Base-by-base conservation (phyloP, 2,888 invertebrate genomes). In the Drosophila nr. medialis region DNA sequence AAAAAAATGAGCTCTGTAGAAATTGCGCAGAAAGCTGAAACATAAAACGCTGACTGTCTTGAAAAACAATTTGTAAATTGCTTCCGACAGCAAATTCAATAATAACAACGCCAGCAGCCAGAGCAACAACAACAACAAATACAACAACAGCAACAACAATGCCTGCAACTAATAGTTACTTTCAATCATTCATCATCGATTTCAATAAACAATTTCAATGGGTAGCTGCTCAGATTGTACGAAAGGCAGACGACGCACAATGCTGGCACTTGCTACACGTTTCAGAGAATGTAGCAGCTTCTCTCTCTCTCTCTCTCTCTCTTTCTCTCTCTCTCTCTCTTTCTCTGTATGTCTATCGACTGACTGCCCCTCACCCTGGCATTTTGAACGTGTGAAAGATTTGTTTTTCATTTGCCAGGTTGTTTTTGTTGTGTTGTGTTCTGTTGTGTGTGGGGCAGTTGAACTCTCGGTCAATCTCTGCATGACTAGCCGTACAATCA, bases 161-260 rank as follows among this genome's bases (percentile, higher is more conserved):
- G 66, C 49, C 40, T 72, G 60, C 72, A 82, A 84, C 84, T 86
- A 86, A 86, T 86, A 86, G 89, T 82, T 84, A 86, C 86, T 89
- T 86, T 86, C 86, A 86, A 86, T 86, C 86, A 86, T 86, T 86
- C 84, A 86, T 86, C 89, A 86, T 86, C 86, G 81, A 86, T 86
- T 86, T 86, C 88, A 85, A 85, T 85, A 85, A 88, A 86, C 88
- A 86, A 88, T 88, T 88, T 85, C 88, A 81, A 88, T 85, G 83
- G 88, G 55, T 68, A 68, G 75, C 53, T 56, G 58, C 51, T 36
- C 73, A 80, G 81, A 64, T 61, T 60, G 53, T 58, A 55, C 64
- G 61, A 67, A 73, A 71, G 65, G 73, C 68, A 77, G 77, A 77
- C 79, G 68, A 69, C 80, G 79, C 83, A 85, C 75, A 82, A 75